These are phyloP conservation scores for Zoanthus sansibaricus DNA, from an alignment of 92 coral and sea anemone species.

Conservation along the genomic window DNA sequence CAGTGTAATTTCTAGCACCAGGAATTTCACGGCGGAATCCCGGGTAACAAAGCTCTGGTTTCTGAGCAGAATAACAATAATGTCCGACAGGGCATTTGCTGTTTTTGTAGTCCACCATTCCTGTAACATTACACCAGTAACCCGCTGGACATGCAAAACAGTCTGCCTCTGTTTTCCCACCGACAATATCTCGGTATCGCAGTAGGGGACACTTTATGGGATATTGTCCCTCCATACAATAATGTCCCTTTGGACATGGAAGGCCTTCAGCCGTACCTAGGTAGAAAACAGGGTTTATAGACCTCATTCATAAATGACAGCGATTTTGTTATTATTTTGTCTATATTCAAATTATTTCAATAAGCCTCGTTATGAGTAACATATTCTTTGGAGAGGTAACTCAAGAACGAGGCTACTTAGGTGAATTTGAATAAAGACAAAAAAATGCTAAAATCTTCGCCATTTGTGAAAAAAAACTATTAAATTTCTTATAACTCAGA, in stretches of 20 bases:
- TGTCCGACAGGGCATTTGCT: slow-evolving; percentile 94
- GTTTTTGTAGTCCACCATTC: slow-evolving; percentile 85
- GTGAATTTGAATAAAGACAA: too few relatives aligned
- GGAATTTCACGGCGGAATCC: slow-evolving; percentile 84
- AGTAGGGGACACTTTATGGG: slow-evolving; percentile 88
- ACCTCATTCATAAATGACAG: too few relatives aligned
- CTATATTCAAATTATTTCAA: too few relatives aligned
- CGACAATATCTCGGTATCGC: slow-evolving; percentile 85
- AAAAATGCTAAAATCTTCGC: too few relatives aligned
- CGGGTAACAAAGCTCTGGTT: slow-evolving; percentile 85
- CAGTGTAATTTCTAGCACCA: slow-evolving; percentile 81
- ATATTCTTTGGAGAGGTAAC: too few relatives aligned
- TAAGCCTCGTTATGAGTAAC: too few relatives aligned
- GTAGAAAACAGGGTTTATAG: background rate
- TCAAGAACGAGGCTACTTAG: too few relatives aligned
- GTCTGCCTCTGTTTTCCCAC: slow-evolving; percentile 80
- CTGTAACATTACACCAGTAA: slow-evolving; percentile 97
- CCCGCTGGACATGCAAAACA: slow-evolving; percentile 98
- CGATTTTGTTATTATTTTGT: too few relatives aligned
- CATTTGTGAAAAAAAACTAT: too few relatives aligned
- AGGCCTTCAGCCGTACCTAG: slow-evolving; percentile 81
- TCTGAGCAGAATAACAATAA: slow-evolving; percentile 86
- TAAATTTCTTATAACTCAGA: too few relatives aligned
- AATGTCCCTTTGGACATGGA: slow-evolving; percentile 88
- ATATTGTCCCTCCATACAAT: slow-evolving; percentile 72